Evolutionary conservation across 2,888 invertebrate genomes (phyloP).

Genomic region (Panzeria rudis): DNA sequence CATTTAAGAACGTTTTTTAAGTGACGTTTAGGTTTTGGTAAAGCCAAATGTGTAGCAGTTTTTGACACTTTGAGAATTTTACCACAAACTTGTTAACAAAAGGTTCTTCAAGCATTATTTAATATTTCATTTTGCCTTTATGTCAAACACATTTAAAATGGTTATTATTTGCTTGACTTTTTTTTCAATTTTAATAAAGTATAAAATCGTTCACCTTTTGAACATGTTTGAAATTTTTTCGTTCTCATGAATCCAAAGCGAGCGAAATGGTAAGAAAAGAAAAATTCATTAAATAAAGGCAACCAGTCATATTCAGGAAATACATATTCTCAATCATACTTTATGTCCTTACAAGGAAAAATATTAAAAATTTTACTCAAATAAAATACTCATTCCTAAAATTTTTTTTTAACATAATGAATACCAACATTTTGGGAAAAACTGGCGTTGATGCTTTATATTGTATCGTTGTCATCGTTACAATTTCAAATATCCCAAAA

Average conservation of each 20-base stretch:
- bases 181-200: neutral
- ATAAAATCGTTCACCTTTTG: neutral
- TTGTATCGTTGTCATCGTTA: constrained; percentile 5
- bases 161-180: neutral
- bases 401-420: neutral
- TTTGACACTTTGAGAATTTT: too few species aligned
- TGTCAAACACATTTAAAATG: neutral
- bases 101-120: neutral
- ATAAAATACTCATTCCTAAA: neutral
- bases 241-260: neutral
- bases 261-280: neutral
- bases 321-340: neutral
- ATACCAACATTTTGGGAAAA: neutral
- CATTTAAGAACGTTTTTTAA: too few species aligned
- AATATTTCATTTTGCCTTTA: neutral
- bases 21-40: too few species aligned
- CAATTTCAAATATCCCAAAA: constrained; percentile 12
- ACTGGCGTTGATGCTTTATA: neutral
- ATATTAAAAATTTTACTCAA: neutral
- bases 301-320: neutral
- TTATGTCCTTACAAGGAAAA: neutral
- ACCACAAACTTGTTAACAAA: too few species aligned
- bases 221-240: neutral
- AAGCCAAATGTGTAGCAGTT: too few species aligned
- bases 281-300: neutral